A percentile compares a stretch with the other conserved stretches of the same genome.
phyloP scores from a whole-genome alignment of 1,140 invertebrate genomes.

The Cydia splendana region DNA sequence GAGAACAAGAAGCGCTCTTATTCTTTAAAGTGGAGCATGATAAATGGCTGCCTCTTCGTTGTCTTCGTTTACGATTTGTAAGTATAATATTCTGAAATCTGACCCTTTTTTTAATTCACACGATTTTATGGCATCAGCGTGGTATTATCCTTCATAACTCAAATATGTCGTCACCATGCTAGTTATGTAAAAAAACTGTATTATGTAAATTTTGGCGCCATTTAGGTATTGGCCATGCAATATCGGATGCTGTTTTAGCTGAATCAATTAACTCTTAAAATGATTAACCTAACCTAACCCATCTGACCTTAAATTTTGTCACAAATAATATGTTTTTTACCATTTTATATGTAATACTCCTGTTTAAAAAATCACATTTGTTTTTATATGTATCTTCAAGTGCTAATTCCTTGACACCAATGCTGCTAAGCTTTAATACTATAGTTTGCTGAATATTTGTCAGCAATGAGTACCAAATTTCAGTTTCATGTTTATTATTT shows the following conservation, averaged over 20 bases:
- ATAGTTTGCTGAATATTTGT: no score
- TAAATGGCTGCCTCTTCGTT: conserved; percentile 53
- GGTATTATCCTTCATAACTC: background rate
- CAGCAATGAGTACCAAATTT: no score
- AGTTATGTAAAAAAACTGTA: background rate
- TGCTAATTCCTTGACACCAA: no score
- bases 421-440: no score
- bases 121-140: background rate
- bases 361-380: no score
- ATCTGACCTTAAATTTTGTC: background rate
- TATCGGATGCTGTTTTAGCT: no score
- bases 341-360: no score
- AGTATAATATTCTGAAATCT: conserved; percentile 37
- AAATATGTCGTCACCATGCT: no score
- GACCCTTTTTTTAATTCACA: background rate
- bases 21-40: conserved; percentile 58
- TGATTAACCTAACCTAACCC: no score
- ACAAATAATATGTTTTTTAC: background rate
- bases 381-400: no score
- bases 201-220: background rate
- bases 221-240: background rate
- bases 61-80: conserved; percentile 66
- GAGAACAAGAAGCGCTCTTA: conserved; percentile 53
- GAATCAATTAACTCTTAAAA: no score
- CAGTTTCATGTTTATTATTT: no score